Evolutionary conservation across 2,888 invertebrate genomes (phyloP).

Genomic region (Heliconius erato): DNA sequence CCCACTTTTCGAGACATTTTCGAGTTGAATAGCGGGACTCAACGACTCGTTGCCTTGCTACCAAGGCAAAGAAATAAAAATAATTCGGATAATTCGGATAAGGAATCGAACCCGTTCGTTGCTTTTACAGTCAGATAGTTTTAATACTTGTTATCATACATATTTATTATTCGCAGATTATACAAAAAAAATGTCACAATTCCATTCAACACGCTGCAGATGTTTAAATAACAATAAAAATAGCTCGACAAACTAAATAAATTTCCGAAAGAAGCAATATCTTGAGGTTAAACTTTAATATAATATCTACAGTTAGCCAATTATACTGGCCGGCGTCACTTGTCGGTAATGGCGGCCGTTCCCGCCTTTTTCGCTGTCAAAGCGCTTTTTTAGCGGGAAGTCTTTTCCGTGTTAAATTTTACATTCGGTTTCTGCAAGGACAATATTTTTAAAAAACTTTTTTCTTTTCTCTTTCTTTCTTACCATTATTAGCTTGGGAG

Average conservation of each 20-base stretch:
- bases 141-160: too few species aligned
- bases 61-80: too few species aligned
- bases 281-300: conserved; percentile 60
- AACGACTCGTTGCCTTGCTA: too few species aligned
- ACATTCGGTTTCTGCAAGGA: conserved; percentile 58
- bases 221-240: conserved; percentile 20
- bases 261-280: conserved; percentile 57
- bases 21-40: too few species aligned
- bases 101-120: too few species aligned
- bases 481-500: background rate
- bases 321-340: conserved; percentile 85
- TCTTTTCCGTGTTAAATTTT: conserved; percentile 61
- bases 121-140: too few species aligned
- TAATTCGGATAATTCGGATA: too few species aligned
- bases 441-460: conserved; percentile 51
- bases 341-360: conserved; percentile 86
- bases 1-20: too few species aligned
- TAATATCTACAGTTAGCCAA: conserved; percentile 73
- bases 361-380: conserved; percentile 85
- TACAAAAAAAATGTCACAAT: background rate
- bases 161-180: background rate
- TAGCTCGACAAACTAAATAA: conserved; percentile 45
- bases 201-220: background rate
- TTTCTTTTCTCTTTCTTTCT: conserved; percentile 5
- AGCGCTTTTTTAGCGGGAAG: conserved; percentile 81